Evolutionary conservation across 2,797 vertebrate species (phyloP).

Genomic region (Anguilla obscura): DNA sequence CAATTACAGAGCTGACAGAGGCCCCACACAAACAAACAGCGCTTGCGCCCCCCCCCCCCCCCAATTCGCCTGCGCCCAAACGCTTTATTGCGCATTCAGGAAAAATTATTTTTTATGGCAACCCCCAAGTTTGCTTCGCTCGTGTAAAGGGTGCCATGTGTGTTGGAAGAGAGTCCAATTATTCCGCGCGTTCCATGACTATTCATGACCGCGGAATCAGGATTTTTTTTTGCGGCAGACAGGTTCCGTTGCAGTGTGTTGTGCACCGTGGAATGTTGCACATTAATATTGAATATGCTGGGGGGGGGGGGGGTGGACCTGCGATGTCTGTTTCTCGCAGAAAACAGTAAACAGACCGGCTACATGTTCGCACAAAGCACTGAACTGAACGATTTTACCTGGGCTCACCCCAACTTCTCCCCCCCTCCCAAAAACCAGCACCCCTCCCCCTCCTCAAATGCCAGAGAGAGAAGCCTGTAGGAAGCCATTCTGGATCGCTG

Average conservation of each 20-base stretch:
- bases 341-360: conserved; percentile 1
- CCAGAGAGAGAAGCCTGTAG: too few species aligned
- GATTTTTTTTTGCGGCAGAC: neutral
- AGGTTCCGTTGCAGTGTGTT: conserved; percentile 23
- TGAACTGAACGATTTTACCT: neutral
- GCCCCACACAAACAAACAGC: conserved; percentile 17
- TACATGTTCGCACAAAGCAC: neutral
- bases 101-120: conserved; percentile 12
- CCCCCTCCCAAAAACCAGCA: neutral
- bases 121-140: neutral
- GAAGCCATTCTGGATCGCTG: neutral
- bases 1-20: conserved; percentile 28
- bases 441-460: neutral
- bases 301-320: neutral
- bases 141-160: conserved; percentile 3
- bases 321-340: neutral
- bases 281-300: neutral
- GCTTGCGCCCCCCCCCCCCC: too few species aligned
- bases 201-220: conserved; percentile 8
- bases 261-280: neutral
- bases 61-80: neutral
- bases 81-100: conserved; percentile 19
- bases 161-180: neutral
- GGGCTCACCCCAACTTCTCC: neutral
- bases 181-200: conserved; percentile 10